Conservation (phyloP, 2,888 invertebrate genomes). For the Zhengitettix transpicula region DNA sequence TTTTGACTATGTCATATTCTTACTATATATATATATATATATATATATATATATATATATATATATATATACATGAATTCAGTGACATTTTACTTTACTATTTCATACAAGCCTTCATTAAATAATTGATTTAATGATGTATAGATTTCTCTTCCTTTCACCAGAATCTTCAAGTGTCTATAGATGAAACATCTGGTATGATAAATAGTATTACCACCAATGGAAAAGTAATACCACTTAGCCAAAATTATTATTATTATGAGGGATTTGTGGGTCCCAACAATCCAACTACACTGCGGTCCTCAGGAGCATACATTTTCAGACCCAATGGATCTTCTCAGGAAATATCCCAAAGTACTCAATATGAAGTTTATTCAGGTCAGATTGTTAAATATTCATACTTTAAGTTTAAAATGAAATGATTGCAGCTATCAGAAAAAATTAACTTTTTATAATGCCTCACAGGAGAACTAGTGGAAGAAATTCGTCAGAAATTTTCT, state of each 20-base stretch:
- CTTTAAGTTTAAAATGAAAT: too few species aligned
- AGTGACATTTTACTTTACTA: too few species aligned
- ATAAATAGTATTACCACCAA: background rate
- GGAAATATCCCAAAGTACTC: slow-evolving; percentile 21
- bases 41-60: too few species aligned
- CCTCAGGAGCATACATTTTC: slow-evolving; percentile 56
- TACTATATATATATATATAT: too few species aligned
- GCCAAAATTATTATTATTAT: slow-evolving; percentile 35
- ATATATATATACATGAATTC: too few species aligned
- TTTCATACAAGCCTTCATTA: too few species aligned
- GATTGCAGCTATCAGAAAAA: too few species aligned
- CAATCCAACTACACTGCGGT: slow-evolving; percentile 28
- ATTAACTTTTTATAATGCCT: background rate
- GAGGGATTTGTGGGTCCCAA: slow-evolving; percentile 28
- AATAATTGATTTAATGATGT: too few species aligned
- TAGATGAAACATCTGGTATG: background rate
- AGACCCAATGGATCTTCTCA: slow-evolving; percentile 30
- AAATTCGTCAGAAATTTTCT: slow-evolving; percentile 44
- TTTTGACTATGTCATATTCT: too few species aligned
- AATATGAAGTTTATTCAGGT: slow-evolving; percentile 16
- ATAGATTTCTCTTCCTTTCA: background rate
- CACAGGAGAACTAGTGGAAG: slow-evolving; percentile 31
- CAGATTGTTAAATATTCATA: background rate
- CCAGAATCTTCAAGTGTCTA: background rate
- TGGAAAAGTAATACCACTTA: background rate